Evolutionary conservation across 2,888 invertebrate genomes (phyloP), one percentile per base, ranked within the genome.

Genomic region (Cecidostiba fungosa): DNA sequence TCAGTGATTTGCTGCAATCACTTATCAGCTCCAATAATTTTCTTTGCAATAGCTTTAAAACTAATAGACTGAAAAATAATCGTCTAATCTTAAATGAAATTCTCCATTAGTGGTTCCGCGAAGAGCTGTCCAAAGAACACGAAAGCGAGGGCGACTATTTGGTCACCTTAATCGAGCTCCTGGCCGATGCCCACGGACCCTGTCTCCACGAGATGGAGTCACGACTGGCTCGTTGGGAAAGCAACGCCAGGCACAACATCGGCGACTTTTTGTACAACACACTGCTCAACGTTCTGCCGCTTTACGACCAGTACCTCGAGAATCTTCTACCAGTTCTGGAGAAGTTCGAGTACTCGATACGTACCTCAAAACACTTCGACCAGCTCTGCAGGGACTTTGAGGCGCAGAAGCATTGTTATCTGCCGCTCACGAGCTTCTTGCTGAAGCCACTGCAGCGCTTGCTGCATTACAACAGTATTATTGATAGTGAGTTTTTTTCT

Each of bases 401-500:
- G 93, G 95, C 96, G 82, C 96, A 97, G 92, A 97, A 97, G 94
- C 95, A 97, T 77, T 98, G 98, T 93, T 98, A 98, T 91, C 94
- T 99, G 89, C 98, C 97, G 2, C 95, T 98, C 81, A 96, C 97
- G 76, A 96, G 97, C 86, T 96, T 98, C 91, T 95, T 98, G 47
- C 94, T 97, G 85, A 97, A 97, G 92, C 97, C 98, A 16, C 95
- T 98, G n/a, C 96, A 97, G 93, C 95, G 99, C 81, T 94, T 98
- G 89, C 94, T 98, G 84, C 98, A 98, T 92, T 98, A 98, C 94
- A 96, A 96, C 92, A 94, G 95, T 91, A 94, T 97, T 91, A 94
- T 98, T 87, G 96, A 97, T 93, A 95, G 97, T 97, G 94, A 94
- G 96, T 94, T 19, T 12, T 0, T 14, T 12, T 69, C 12, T 12